phyloP scores from a whole-genome alignment of 2,888 invertebrate genomes.

The Lasiommata megera region DNA sequence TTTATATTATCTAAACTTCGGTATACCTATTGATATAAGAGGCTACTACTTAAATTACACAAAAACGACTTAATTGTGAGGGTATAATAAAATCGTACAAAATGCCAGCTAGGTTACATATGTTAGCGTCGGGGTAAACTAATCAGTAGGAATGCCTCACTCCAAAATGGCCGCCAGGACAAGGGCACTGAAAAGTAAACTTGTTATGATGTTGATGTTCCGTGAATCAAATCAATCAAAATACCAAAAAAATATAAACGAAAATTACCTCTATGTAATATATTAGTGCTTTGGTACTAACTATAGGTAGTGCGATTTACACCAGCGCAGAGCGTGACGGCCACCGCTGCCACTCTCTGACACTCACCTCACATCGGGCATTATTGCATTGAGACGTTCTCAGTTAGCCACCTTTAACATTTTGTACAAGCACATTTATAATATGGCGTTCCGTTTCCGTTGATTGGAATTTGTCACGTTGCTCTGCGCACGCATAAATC shows the following conservation, averaged over 20 bases:
- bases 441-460: too few relatives aligned
- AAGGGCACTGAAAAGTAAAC: conserved; percentile 19
- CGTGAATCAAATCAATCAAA: conserved; percentile 31
- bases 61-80: not conserved
- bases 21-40: not conserved
- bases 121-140: not conserved
- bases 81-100: not conserved
- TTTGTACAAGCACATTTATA: too few relatives aligned
- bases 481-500: not conserved
- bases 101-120: not conserved
- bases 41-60: not conserved
- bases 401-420: not conserved
- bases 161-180: not conserved
- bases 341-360: too few relatives aligned
- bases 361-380: too few relatives aligned
- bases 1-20: too few relatives aligned
- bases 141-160: conserved; percentile 12
- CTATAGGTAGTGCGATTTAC: conserved; percentile 9
- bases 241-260: conserved; percentile 34
- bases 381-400: not conserved
- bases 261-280: conserved; percentile 24
- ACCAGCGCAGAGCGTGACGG: not conserved
- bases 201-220: conserved; percentile 23
- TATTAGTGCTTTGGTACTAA: conserved; percentile 16
- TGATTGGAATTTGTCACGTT: not conserved